Base-by-base conservation (phyloP, 2,888 invertebrate species). In the Tanytarsus gracilentus region DNA sequence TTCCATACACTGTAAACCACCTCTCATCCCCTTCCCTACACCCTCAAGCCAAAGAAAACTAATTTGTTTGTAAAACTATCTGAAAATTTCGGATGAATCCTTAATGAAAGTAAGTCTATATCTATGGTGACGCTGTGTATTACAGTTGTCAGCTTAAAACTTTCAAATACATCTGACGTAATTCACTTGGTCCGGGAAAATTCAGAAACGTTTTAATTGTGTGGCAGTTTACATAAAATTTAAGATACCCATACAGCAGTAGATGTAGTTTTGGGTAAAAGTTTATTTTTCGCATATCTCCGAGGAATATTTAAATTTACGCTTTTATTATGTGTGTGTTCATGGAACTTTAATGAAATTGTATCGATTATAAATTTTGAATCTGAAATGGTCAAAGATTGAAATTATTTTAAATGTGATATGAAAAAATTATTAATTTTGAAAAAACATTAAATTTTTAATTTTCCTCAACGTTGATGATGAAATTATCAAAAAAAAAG, bases 101-200 rank as follows among this genome's bases (percentile, higher is more conserved):
- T 56, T 56, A 56, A 56, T 56, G 56, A 56, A 44, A 44, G 26
- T 8, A 9, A 30, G 30, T 9, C 30, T 8, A 9, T 9, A 30
- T 30, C 30, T 30, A 30, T n/a, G n/a, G n/a, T n/a, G n/a, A n/a
- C n/a, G n/a, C n/a, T n/a, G n/a, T n/a, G n/a, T n/a, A n/a, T n/a
- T n/a, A n/a, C n/a, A n/a, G n/a, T n/a, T n/a, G n/a, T n/a, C n/a
- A n/a, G n/a, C n/a, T n/a, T n/a, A n/a, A n/a, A n/a, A n/a, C n/a
- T n/a, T n/a, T n/a, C n/a, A n/a, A n/a, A n/a, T n/a, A n/a, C n/a
- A n/a, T n/a, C n/a, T n/a, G n/a, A n/a, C n/a, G n/a, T n/a, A n/a
- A n/a, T n/a, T n/a, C n/a, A n/a, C n/a, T n/a, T n/a, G n/a, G n/a
- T n/a, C n/a, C n/a, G n/a, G n/a, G n/a, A n/a, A n/a, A n/a, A n/a